Percentiles rank a stretch among this genome's conserved stretches.
phyloP scores from a whole-genome alignment of 2,113 vertebrate species.

The Echinops telfairi region DNA sequence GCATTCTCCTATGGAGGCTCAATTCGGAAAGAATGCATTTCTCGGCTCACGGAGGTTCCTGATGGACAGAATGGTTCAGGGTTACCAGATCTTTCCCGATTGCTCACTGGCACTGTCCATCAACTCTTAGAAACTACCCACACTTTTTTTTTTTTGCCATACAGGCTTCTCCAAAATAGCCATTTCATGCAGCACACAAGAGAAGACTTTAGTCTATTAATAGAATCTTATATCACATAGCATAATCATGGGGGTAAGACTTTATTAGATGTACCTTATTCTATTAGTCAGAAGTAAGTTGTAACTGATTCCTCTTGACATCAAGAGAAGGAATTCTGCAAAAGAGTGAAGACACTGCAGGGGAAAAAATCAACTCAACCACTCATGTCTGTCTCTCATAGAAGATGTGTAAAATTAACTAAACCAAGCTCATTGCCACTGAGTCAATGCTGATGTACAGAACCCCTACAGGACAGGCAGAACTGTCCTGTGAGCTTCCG shows the following conservation, averaged over 20 bases:
- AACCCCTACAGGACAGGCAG: too few relatives aligned
- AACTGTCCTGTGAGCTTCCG: too few relatives aligned
- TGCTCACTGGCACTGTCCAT: too few relatives aligned
- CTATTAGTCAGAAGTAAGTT: not conserved
- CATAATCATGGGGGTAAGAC: not conserved
- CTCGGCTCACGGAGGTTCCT: too few relatives aligned
- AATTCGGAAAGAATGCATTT: not conserved
- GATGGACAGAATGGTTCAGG: not conserved
- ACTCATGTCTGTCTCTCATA: not conserved
- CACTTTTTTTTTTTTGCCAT: not conserved
- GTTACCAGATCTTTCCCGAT: not conserved
- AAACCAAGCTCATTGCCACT: too few relatives aligned
- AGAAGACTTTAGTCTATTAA: not conserved
- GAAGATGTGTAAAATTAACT: not conserved
- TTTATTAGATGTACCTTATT: not conserved
- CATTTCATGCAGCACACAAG: not conserved
- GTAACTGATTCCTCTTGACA: not conserved
- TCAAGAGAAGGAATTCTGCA: not conserved
- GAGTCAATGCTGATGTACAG: too few relatives aligned
- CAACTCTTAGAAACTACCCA: not conserved
- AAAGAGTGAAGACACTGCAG: not conserved
- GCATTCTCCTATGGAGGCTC: not conserved
- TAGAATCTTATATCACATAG: not conserved
- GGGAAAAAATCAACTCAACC: not conserved
- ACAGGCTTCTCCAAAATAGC: not conserved